A percentile compares a stretch with the other conserved stretches of the same genome.
Evolutionary conservation across 2,113 vertebrate species (phyloP).

Genomic region (Opisthocomus hoazin): DNA sequence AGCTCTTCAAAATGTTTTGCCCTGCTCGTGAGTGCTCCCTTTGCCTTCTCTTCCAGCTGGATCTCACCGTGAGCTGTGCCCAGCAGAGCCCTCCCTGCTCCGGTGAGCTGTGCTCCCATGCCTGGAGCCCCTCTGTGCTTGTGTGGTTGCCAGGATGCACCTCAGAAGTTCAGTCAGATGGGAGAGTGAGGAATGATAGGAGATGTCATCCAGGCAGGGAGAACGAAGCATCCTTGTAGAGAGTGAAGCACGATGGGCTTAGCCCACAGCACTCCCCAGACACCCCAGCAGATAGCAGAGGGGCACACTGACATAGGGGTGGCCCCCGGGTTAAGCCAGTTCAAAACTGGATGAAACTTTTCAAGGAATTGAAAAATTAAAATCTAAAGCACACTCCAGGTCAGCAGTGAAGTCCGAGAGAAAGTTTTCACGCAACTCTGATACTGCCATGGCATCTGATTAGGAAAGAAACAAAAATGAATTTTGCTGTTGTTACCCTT

Average conservation of each 20-base stretch:
- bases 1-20: background rate
- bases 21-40: background rate
- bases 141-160: background rate
- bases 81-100: background rate
- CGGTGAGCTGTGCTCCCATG: background rate
- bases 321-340: background rate
- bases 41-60: background rate
- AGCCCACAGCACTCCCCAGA: background rate
- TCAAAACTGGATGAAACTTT: background rate
- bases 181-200: background rate
- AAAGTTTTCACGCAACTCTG: background rate
- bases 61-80: background rate
- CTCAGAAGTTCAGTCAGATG: background rate
- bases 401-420: background rate
- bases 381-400: background rate
- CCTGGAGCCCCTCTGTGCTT: background rate
- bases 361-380: background rate
- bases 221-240: background rate
- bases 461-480: background rate
- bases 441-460: background rate
- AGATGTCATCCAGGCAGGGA: background rate
- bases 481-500: background rate
- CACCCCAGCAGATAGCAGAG: background rate
- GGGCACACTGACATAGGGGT: rapidly evolving
- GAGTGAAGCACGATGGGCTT: rapidly evolving